Base-by-base conservation (phyloP, 35 echinoderm and acorn worm genomes). In the Apostichopus japonicus region DNA sequence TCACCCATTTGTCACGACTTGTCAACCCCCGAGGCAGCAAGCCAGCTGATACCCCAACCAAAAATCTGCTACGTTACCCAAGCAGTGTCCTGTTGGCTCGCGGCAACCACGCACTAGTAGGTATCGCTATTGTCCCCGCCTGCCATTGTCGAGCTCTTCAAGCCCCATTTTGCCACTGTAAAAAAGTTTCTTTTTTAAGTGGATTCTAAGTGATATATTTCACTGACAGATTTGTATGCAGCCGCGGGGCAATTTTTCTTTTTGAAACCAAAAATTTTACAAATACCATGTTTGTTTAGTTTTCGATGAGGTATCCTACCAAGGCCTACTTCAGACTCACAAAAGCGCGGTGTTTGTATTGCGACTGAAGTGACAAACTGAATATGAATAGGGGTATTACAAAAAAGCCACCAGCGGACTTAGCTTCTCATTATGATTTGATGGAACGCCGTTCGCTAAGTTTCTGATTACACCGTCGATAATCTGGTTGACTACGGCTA, bases 231-330 rank as follows among this genome's bases (percentile, higher is more conserved):
- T 78, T 91, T 77, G 90, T 91, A 79, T 56, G 90, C 61, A 56
- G 90, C 90, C 90, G 27, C 58, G 23, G 61, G 90, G 70, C 90
- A 79, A 78, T 79, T 77, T 78, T 44, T 44, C 33, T 44, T 56
- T 53, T 77, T 91, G 55, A 78, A 77, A 91, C 53, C 90, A 77
- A 58, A 25, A 78, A 58, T 91, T 91, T 91, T 91, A 91, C 90
- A 91, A 91, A 91, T 91, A 91, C 90, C 90, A 79, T 91, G 90
- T 91, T 91, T 91, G 90, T 91, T 91, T 91, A 79, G 72, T 79
- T 91, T 91, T 58, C 72, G 76, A 79, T 22, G 90, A 22, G 54
- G 70, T 78, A 21, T 77, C 27, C 72, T 91, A 91, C 76, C 54
- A 72, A 24, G 90, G 52, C 61, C 72, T 91, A 79, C 77, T 55